These are phyloP conservation scores for Drosophila erecta DNA, from an alignment of 1,140 invertebrate species.

Conservation along the genomic window DNA sequence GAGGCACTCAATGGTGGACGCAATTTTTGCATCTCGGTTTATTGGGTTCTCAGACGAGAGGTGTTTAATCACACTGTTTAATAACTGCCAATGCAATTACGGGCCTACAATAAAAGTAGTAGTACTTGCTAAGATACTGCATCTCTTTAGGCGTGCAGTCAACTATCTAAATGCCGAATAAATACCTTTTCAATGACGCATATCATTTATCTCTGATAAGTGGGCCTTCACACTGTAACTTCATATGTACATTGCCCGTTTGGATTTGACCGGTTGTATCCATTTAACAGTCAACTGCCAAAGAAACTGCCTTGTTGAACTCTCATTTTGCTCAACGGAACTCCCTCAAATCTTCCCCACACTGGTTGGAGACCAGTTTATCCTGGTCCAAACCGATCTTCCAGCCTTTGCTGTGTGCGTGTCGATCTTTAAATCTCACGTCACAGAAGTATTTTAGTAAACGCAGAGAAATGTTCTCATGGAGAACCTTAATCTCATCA, in stretches of 20 bases:
- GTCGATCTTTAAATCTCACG: slow-evolving; percentile 15
- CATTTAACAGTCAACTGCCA: not conserved
- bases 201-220: not conserved
- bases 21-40: slow-evolving; percentile 25
- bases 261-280: not conserved
- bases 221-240: not conserved
- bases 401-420: slow-evolving; percentile 24
- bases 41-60: slow-evolving; percentile 26
- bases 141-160: too few species aligned
- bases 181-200: not conserved
- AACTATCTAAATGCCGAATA: not conserved
- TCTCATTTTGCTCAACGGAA: slow-evolving; percentile 22
- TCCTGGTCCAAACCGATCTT: slow-evolving; percentile 67
- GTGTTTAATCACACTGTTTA: not conserved
- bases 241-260: not conserved
- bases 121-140: too few species aligned
- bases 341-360: slow-evolving; percentile 2
- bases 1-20: slow-evolving; percentile 36
- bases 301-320: slow-evolving; percentile 30
- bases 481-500: too few species aligned
- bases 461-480: too few species aligned
- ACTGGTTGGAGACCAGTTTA: slow-evolving; percentile 69
- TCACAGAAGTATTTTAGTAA: not conserved
- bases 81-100: too few species aligned
- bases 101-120: too few species aligned